Evolutionary conservation across 2,113 vertebrate genomes (phyloP).

Genomic region (Ophiodon elongatus): DNA sequence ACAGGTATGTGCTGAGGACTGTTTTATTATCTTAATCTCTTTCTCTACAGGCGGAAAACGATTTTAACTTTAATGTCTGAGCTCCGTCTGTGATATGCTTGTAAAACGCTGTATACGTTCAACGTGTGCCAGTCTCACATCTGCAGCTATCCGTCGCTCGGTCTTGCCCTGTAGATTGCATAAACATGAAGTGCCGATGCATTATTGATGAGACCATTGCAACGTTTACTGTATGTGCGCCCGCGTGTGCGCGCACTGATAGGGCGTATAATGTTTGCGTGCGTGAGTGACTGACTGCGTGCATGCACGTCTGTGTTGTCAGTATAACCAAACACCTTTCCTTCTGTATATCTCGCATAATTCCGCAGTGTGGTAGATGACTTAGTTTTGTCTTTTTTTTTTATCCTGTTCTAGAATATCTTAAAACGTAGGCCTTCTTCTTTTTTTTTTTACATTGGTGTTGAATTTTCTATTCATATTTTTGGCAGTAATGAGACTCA

Average conservation of each 20-base stretch:
- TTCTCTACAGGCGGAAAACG: slow-evolving; percentile 40
- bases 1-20: slow-evolving; percentile 87
- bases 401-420: background rate
- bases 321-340: slow-evolving; percentile 40
- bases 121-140: slow-evolving; percentile 38
- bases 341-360: slow-evolving; percentile 22
- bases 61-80: slow-evolving; percentile 55
- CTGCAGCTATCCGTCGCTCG: slow-evolving; percentile 67
- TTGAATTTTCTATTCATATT: background rate
- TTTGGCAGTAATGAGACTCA: slow-evolving; percentile 13
- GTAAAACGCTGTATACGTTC: slow-evolving; percentile 30
- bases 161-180: slow-evolving; percentile 86
- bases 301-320: slow-evolving; percentile 38
- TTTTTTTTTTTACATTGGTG: background rate
- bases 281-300: slow-evolving; percentile 22
- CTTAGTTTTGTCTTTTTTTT: slow-evolving; percentile 20
- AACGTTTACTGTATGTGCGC: slow-evolving; percentile 65
- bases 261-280: slow-evolving; percentile 23
- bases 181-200: slow-evolving; percentile 90
- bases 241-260: slow-evolving; percentile 39
- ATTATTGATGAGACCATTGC: slow-evolving; percentile 90
- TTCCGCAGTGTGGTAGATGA: slow-evolving; percentile 23
- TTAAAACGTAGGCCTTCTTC: background rate
- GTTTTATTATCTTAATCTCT: slow-evolving; percentile 68
- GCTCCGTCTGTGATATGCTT: slow-evolving; percentile 59